Evolutionary conservation across 2,888 invertebrate species (phyloP).

Genomic region (Ethmia dodecea): DNA sequence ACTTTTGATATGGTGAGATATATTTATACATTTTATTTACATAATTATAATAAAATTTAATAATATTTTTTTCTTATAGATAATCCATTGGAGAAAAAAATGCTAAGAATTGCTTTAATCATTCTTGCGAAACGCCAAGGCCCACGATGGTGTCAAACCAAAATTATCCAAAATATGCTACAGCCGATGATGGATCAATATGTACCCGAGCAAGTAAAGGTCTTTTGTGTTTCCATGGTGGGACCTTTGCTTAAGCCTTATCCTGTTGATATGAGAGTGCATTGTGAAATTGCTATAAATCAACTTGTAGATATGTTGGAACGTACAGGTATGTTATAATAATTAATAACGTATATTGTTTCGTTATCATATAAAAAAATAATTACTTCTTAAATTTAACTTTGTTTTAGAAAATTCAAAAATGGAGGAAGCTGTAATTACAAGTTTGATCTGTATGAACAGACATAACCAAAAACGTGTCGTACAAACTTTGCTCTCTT

Average conservation of each 20-base stretch:
- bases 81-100: slow-evolving; percentile 42
- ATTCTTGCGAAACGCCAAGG: slow-evolving; percentile 62
- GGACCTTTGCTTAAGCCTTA: slow-evolving; percentile 63
- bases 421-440: slow-evolving; percentile 54
- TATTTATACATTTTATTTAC: neutral
- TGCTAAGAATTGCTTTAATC: slow-evolving; percentile 49
- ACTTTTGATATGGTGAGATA: slow-evolving; percentile 1
- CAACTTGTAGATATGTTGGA: slow-evolving; percentile 46
- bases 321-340: slow-evolving; percentile 43
- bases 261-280: slow-evolving; percentile 57
- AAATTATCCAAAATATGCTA: slow-evolving; percentile 52
- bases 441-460: slow-evolving; percentile 50
- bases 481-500: slow-evolving; percentile 38
- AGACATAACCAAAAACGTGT: slow-evolving; percentile 43
- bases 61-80: slow-evolving; percentile 35
- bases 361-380: too few species aligned
- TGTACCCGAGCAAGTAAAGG: slow-evolving; percentile 30
- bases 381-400: too few species aligned
- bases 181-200: slow-evolving; percentile 48
- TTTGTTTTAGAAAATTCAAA: too few species aligned
- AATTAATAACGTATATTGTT: neutral
- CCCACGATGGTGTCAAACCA: slow-evolving; percentile 58
- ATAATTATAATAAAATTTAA: neutral
- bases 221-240: slow-evolving; percentile 50
- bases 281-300: slow-evolving; percentile 54